Evolutionary conservation across 2,113 vertebrate species (phyloP), one percentile per base, ranked within the genome.

Genomic region (Ptilonorhynchus violaceus): DNA sequence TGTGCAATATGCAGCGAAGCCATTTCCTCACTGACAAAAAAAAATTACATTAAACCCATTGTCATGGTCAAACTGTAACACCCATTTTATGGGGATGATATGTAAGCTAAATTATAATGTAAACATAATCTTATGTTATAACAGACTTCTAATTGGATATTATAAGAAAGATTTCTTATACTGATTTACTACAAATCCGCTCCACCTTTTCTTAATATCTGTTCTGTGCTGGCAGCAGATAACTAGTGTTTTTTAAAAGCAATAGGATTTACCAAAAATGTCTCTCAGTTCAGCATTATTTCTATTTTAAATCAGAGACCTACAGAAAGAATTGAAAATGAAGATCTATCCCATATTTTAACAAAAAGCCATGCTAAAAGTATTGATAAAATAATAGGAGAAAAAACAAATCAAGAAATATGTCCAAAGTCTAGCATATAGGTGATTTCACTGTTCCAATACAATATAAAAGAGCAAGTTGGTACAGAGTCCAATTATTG

Each of bases 401-500:
- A 73, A 90, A 63, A 96, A 77, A 79, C 25, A 78, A 93, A 83
- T 82, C 35, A 90, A 91, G 60, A 78, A 74, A 62, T 87, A 82
- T 37, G 56, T 89, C 42, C 21, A 11, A 77, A 80, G 69, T 46
- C 67, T 90, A 85, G 59, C 55, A 75, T n/a, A 42, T 8, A 50
- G 30, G 18, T 28, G 86, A 23, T 56, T 93, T 84, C n/a, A 77
- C 33, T 79, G 52, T 83, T 95, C 70, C 73, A 72, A 59, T 41
- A 42, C 33, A 79, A 85, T 49, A 88, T 41, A 84, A 80, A 92
- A 93, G 67, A 94, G 72, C 59, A 82, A 81, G 62, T 35, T 91
- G 42, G 42, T 91, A 80, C 88, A 82, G 58, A 96, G 80, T 41
- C 72, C 20, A 93, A 69, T 93, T 87, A 92, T 66, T 95, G 86